Conservation (phyloP, 2,113 vertebrate genomes). For the Myrmecophaga tridactyla region DNA sequence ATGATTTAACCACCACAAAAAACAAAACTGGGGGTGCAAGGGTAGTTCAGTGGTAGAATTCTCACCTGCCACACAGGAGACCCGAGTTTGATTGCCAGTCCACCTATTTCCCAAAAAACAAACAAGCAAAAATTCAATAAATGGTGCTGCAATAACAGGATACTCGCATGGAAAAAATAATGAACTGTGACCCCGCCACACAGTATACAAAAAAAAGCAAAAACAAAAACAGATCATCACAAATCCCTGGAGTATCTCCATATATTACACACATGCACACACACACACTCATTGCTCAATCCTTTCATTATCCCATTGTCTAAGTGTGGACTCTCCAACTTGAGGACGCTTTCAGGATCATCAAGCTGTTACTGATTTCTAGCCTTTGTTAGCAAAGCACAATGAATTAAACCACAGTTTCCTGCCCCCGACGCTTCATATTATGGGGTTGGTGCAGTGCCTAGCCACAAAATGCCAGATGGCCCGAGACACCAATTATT, state of each 20-base stretch:
- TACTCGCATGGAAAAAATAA: no score
- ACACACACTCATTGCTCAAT: neutral
- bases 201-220: no score
- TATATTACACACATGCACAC: neutral
- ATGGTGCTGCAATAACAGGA: no score
- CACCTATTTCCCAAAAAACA: no score
- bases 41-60: no score
- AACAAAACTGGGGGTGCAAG: no score
- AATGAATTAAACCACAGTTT: conserved; percentile 67
- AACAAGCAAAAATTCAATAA: no score
- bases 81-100: no score
- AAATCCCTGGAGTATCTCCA: neutral
- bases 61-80: no score
- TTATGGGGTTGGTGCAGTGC: neutral
- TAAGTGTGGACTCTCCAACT: neutral
- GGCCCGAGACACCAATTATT: conserved; percentile 32
- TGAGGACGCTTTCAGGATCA: conserved; percentile 44
- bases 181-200: no score
- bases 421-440: conserved; percentile 51
- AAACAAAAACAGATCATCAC: neutral
- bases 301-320: neutral
- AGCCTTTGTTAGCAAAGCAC: conserved; percentile 48
- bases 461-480: conserved; percentile 59
- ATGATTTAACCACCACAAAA: neutral
- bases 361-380: conserved; percentile 56